These are phyloP conservation scores for Drosophila meridiana DNA, from an alignment of 2,888 invertebrate genomes.

Conservation along the genomic window DNA sequence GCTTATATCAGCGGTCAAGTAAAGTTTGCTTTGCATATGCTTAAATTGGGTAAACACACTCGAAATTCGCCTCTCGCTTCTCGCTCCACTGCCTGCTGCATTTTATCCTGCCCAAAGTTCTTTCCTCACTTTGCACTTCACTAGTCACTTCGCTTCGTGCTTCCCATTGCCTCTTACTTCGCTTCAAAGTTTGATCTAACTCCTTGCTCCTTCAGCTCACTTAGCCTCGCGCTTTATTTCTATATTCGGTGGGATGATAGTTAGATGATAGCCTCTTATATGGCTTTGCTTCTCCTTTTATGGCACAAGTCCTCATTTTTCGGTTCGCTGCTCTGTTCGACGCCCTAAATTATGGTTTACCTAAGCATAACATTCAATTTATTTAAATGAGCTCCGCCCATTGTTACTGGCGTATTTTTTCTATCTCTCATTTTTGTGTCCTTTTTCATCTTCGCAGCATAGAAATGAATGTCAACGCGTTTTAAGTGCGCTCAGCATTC, in stretches of 20 bases:
- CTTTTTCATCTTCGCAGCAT: conserved; percentile 25
- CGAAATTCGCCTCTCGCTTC: neutral
- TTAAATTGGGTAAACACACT: neutral
- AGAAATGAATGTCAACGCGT: conserved; percentile 55
- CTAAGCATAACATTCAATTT: conserved; percentile 40
- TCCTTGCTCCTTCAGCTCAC: neutral
- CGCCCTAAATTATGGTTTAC: conserved; percentile 25
- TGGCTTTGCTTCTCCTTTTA: conserved; percentile 2
- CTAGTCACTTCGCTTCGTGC: neutral
- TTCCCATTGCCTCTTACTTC: neutral
- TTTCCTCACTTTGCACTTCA: neutral
- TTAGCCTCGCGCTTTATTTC: neutral
- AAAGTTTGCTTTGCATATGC: conserved; percentile 3
- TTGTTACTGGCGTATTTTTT: conserved; percentile 5
- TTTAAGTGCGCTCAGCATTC: conserved; percentile 55
- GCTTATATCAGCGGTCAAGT: neutral
- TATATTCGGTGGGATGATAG: neutral
- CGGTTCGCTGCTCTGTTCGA: conserved; percentile 5
- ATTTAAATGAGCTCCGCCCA: conserved; percentile 45
- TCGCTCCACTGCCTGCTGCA: too few species aligned
- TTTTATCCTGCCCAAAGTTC: too few species aligned
- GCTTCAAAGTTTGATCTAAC: neutral
- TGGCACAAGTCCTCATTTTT: conserved; percentile 4
- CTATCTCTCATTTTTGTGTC: conserved; percentile 4
- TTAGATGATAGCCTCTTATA: neutral